Conservation (phyloP, 2,797 vertebrate species). For the Borostomias antarcticus region DNA sequence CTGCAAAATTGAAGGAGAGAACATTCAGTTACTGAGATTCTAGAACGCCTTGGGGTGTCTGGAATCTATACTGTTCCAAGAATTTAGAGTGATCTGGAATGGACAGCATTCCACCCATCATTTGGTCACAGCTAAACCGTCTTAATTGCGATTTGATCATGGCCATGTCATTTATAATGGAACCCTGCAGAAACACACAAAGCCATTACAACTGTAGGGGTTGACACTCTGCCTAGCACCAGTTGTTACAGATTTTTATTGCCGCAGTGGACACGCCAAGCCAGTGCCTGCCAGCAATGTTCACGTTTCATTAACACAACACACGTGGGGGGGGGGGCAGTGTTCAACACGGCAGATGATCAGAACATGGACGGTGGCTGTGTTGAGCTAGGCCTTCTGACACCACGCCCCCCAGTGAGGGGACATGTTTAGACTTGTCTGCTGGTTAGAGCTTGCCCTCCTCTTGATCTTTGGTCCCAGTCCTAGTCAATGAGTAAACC, state of each 20-base stretch:
- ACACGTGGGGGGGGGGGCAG: too few relatives aligned
- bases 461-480: background rate
- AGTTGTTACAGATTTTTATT: constrained; percentile 5
- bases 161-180: constrained; percentile 32
- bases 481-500: constrained; percentile 24
- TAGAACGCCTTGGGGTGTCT: constrained; percentile 12
- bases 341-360: too few relatives aligned
- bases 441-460: background rate
- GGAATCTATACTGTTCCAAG: constrained; percentile 22
- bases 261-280: background rate
- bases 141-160: constrained; percentile 3
- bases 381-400: too few relatives aligned
- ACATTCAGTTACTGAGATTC: background rate
- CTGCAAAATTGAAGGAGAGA: constrained; percentile 19
- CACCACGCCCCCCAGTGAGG: too few relatives aligned
- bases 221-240: background rate
- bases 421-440: too few relatives aligned
- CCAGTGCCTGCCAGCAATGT: too few relatives aligned
- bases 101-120: background rate
- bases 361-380: too few relatives aligned
- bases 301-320: too few relatives aligned
- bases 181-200: constrained; percentile 17
- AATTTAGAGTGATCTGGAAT: constrained; percentile 3
- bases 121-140: too few relatives aligned
- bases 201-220: too few relatives aligned